These are phyloP conservation scores for Chironomus riparius DNA, from an alignment of 2,888 invertebrate species.

Conservation along the genomic window DNA sequence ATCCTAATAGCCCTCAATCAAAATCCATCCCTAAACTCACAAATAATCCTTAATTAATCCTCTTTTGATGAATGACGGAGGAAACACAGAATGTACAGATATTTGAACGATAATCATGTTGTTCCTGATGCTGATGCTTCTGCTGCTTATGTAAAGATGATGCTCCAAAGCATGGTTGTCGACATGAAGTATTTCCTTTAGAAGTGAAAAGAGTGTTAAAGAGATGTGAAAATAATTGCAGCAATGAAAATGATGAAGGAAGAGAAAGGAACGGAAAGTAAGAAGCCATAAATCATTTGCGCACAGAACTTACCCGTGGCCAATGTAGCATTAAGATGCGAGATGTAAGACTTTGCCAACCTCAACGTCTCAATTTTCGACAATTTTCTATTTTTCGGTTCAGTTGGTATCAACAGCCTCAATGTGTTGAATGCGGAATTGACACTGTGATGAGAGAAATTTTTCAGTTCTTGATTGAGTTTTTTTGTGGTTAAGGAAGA, in stretches of 20 bases:
- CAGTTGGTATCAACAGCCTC: constrained; percentile 86
- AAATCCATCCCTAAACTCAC: background rate
- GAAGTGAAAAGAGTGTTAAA: background rate
- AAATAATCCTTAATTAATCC: constrained; percentile 16
- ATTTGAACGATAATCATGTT: constrained; percentile 9
- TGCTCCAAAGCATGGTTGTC: constrained; percentile 19
- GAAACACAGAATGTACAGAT: constrained; percentile 21
- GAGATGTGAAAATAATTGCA: background rate
- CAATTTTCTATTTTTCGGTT: constrained; percentile 83
- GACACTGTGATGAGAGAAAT: constrained; percentile 52
- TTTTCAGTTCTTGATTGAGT: background rate
- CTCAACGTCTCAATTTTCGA: constrained; percentile 92
- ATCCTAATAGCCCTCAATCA: background rate
- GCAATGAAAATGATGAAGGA: background rate
- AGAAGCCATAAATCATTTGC: background rate
- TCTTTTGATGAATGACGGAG: constrained; percentile 22
- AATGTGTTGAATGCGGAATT: constrained; percentile 82
- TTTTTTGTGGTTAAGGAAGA: background rate
- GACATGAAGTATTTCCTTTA: constrained; percentile 14
- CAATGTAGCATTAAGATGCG: constrained; percentile 72
- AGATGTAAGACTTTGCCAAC: constrained; percentile 86
- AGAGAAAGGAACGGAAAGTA: background rate
- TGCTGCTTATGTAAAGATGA: background rate
- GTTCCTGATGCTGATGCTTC: background rate
- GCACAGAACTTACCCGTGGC: constrained; percentile 47